Conservation (phyloP, 2,797 vertebrate species). For the Argentina silus region DNA sequence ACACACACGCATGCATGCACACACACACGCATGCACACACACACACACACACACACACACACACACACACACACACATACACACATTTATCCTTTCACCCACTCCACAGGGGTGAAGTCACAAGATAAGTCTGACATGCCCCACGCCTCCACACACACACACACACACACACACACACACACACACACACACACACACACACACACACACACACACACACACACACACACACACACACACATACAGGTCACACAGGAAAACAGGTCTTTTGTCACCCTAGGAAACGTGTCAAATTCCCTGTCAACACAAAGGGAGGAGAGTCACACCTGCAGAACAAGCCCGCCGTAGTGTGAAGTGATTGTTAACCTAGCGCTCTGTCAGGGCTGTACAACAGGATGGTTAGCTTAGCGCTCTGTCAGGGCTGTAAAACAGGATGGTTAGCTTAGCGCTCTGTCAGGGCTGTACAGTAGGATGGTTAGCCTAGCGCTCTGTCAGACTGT, state of each 20-base stretch:
- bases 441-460: no score
- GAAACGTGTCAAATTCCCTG: slow-evolving; percentile 66
- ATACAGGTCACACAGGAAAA: slow-evolving; percentile 10
- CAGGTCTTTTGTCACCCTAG: slow-evolving; percentile 49
- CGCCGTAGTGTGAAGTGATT: no score
- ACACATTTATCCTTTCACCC: no score
- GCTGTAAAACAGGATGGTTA: no score
- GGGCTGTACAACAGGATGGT: no score
- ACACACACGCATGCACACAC: slow-evolving; percentile 2
- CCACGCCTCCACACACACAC: background rate
- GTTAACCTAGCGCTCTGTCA: no score
- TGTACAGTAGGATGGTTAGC: no score
- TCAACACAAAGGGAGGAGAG: slow-evolving; percentile 49
- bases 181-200: slow-evolving; percentile 1
- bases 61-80: background rate
- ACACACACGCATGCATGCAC: background rate
- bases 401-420: no score
- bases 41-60: background rate
- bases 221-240: slow-evolving; percentile 26
- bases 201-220: slow-evolving; percentile 39
- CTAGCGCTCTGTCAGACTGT: background rate
- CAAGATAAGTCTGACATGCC: no score
- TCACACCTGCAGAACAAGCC: background rate
- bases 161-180: slow-evolving; percentile 5
- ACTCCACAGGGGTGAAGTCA: background rate